Evolutionary conservation across 2,797 vertebrate species (phyloP).

Genomic region (Sebastes itinus): DNA sequence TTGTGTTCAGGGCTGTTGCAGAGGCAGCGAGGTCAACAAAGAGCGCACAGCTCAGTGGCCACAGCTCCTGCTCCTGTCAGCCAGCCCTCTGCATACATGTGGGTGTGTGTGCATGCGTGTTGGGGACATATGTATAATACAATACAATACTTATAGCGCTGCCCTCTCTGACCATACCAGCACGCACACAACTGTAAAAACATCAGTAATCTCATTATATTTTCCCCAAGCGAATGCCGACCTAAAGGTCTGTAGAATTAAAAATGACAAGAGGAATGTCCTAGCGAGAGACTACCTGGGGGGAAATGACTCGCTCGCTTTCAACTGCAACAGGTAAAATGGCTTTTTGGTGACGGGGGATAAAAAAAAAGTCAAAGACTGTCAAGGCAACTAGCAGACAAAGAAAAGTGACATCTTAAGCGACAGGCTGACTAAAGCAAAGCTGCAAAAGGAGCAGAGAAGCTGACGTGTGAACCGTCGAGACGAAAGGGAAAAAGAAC

Average conservation of each 20-base stretch:
- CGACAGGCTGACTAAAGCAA: constrained; percentile 58
- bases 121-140: background rate
- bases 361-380: constrained; percentile 43
- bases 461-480: constrained; percentile 33
- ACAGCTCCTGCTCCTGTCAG: constrained; percentile 28
- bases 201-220: constrained; percentile 35
- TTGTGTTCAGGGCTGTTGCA: constrained; percentile 16
- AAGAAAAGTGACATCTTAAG: constrained; percentile 52
- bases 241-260: constrained; percentile 34
- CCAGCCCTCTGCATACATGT: constrained; percentile 1
- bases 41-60: constrained; percentile 1
- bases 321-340: constrained; percentile 44
- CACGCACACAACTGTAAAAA: constrained; percentile 2
- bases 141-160: background rate
- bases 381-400: constrained; percentile 51
- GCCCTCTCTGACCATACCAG: background rate
- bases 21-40: constrained; percentile 22
- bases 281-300: constrained; percentile 10
- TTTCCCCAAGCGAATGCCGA: constrained; percentile 41
- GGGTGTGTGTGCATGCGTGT: background rate
- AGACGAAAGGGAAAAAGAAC: constrained; percentile 52
- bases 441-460: constrained; percentile 25
- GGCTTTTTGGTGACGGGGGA: background rate
- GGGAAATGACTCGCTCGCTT: background rate
- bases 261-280: constrained; percentile 32